Evolutionary conservation across 2,888 invertebrate species (phyloP), one percentile per base, ranked within the genome.

Genomic region (Limnephilus auricula): DNA sequence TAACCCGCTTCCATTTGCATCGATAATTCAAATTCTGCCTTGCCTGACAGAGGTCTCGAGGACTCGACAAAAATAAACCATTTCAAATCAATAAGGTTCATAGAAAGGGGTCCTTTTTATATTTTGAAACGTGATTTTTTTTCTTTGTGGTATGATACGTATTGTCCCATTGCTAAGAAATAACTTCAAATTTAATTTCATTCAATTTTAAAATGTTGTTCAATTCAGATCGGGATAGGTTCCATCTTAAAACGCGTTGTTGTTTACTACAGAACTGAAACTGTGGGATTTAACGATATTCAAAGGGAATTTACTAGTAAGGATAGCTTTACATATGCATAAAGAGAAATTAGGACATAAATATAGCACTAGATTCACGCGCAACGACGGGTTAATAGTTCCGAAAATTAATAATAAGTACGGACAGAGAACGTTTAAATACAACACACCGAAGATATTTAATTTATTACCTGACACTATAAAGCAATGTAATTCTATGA

Each of bases 1-100:
- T 92, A 93, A 92, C 92, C 89, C 91, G 90, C 32, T 90, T 92
- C 83, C 91, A 91, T 92, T 92, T 92, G 92, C 89, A 92, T 89
- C 90, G 50, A 90, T 90, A 90, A 90, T 83, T 92, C 91, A 91
- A 65, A 65, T 25, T n/a, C 86, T 18, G 34, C 10, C 30, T 13
- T 25, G 40, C 84, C 30, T 40, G 30, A 40, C 84, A 13, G 84
- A 85, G 84, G 84, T 30, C 84, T 34, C 45, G 15, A 34, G 84
- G 84, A 85, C 84, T 85, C 4, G 15, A 32, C 82, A 82, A 82
- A 82, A 82, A 82, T 82, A 82, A 82, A 82, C 82, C 82, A 82
- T 82, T 82, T 34, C 25, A 82, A 82, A 82, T 82, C 82, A 34
- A 82, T 82, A 82, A 82, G 82, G 82, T 82, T 37, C 82, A 34